Conservation (phyloP, 2,888 invertebrate species). For the Patella caerulea region DNA sequence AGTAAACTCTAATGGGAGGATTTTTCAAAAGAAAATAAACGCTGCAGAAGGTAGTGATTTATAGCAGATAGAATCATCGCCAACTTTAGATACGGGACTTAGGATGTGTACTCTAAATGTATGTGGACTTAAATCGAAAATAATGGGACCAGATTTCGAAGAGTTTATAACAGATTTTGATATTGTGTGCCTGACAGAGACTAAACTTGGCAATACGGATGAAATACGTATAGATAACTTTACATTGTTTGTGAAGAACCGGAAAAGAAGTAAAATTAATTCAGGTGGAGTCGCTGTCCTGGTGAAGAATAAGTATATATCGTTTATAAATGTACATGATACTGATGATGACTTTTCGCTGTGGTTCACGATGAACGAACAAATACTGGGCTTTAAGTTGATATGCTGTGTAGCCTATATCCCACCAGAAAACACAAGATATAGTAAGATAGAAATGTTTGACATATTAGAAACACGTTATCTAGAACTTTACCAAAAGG, state of each 20-base stretch:
- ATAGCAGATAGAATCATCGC: neutral
- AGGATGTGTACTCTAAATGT: neutral
- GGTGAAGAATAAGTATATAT: neutral
- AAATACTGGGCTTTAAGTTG: neutral
- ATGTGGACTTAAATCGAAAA: neutral
- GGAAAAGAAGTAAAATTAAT: neutral
- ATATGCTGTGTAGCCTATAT: neutral
- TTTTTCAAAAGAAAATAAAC: neutral
- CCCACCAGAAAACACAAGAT: neutral
- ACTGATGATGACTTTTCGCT: constrained; percentile 4
- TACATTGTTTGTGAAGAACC: neutral
- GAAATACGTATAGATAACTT: neutral
- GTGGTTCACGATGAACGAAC: neutral
- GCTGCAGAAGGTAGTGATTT: neutral
- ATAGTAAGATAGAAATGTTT: constrained; percentile 2
- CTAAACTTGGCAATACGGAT: neutral
- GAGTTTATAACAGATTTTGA: constrained; percentile 2
- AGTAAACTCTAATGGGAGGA: neutral
- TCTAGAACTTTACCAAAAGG: neutral
- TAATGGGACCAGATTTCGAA: neutral
- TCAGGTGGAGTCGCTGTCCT: neutral
- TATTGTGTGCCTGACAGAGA: neutral
- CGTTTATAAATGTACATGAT: neutral
- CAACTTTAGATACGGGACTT: neutral
- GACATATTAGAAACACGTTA: neutral